These are phyloP conservation scores for Trypoxylus dichotomus DNA, from an alignment of 1,140 invertebrate genomes.

Conservation along the genomic window DNA sequence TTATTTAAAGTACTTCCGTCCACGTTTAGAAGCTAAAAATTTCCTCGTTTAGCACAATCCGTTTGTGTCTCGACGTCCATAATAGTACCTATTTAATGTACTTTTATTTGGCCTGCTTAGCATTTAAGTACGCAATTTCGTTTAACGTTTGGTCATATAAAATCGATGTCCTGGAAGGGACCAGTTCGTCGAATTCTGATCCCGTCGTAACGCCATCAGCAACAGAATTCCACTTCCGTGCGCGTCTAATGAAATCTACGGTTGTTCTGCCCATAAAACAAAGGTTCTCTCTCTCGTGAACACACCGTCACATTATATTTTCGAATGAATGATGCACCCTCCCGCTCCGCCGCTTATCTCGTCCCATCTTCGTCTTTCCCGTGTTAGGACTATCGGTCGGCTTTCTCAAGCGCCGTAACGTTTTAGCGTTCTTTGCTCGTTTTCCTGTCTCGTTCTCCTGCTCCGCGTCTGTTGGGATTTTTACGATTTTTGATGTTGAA, in stretches of 20 bases:
- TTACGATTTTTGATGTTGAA: conserved; percentile 17
- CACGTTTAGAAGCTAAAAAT: neutral
- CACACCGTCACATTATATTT: conserved; percentile 20
- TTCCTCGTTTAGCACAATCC: neutral
- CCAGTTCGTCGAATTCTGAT: neutral
- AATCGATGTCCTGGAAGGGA: conserved; percentile 9
- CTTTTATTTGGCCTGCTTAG: neutral
- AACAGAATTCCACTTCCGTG: neutral
- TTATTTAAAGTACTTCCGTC: too few species aligned
- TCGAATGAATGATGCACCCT: neutral
- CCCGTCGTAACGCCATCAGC: neutral
- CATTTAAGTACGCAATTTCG: conserved; percentile 15
- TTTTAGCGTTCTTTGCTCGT: neutral
- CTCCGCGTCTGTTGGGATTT: neutral
- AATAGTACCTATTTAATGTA: neutral
- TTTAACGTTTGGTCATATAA: conserved; percentile 10
- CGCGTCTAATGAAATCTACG: conserved; percentile 4
- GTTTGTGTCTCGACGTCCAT: neutral
- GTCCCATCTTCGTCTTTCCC: neutral
- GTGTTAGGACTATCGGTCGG: too few species aligned
- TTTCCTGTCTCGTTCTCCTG: neutral
- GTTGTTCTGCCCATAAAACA: conserved; percentile 5
- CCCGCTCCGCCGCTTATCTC: neutral
- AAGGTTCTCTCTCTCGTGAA: neutral
- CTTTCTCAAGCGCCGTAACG: too few species aligned